Evolutionary conservation across 2,888 invertebrate species (phyloP), one percentile per base, ranked within the genome.

Genomic region (Molanna angustata): DNA sequence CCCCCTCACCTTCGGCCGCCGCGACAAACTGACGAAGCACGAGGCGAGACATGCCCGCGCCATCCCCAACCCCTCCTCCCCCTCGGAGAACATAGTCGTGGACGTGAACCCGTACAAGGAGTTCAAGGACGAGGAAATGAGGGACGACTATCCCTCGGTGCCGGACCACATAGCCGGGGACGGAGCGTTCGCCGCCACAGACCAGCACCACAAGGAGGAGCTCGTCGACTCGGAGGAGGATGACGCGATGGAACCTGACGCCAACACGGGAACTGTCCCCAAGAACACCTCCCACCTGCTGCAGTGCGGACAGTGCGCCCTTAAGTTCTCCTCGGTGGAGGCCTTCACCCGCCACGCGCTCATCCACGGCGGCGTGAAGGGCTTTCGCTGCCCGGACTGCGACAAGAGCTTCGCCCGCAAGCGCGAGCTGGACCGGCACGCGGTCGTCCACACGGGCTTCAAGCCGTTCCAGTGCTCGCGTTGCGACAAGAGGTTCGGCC

Each of bases 391-490:
- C 64, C 78, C 79, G 59, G 74, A 83, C 41, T 88, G 87, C 65
- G 79, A 77, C 47, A 85, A 85, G 65, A 77, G 82, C 4, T 88
- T 88, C 64, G 73, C 83, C 22, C 71, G 86, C 1, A 85, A 86
- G 67, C 74, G 86, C 35, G 87, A 88, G 67, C 67, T 86, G 7
- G 85, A 86, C 60, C 74, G 86, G 0, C 88, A 88, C 68, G 74
- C 80, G 13, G 75, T 80, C 1, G 75, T 85, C 1, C 87, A 87
- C 66, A 78, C 84, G 33, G 86, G 81, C 1, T 74, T 82, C 68
- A 83, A 84, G 61, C 80, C 85, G 1, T 85, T 84, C 63, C 80
- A 82, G 45, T 88, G 88, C 64, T 76, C 74, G 44, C 77, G 80
- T 51, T 87, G 87, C 68, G 81, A 82, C 58, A 84, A 84, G 61